Evolutionary conservation across 2,797 vertebrate genomes (phyloP).

Genomic region (Eulemur coronatus): DNA sequence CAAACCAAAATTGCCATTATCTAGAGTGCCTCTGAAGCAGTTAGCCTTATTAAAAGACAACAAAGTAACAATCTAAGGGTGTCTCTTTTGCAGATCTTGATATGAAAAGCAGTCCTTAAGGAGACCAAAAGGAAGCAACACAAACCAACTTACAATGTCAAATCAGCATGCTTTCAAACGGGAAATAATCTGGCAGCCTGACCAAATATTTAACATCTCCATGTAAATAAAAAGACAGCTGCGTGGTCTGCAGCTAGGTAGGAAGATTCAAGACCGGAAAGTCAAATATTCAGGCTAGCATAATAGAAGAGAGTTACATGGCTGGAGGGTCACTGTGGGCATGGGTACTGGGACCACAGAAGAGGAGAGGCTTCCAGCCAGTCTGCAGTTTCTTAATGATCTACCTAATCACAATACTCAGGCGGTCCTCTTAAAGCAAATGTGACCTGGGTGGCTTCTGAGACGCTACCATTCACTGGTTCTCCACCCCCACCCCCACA

Average conservation of each 20-base stretch:
- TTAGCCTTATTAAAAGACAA: background rate
- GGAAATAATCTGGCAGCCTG: background rate
- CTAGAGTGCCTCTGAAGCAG: background rate
- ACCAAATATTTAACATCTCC: background rate
- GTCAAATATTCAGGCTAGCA: background rate
- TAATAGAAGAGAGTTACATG: accelerated
- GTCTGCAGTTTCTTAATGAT: background rate
- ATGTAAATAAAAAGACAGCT: background rate
- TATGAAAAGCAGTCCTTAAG: background rate
- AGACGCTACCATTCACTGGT: background rate
- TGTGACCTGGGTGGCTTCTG: background rate
- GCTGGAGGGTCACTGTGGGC: background rate
- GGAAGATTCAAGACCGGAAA: background rate
- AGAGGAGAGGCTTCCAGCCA: background rate
- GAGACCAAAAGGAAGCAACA: background rate
- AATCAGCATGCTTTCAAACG: background rate
- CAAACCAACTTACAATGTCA: background rate
- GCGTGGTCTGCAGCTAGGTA: background rate
- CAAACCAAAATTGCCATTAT: background rate
- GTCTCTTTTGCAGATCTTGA: background rate
- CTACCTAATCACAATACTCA: background rate
- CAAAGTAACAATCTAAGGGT: background rate
- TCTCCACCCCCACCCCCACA: background rate
- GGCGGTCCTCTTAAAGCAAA: background rate
- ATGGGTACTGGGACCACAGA: accelerated